Evolutionary conservation across 2,797 vertebrate genomes (phyloP).

Genomic region (Esox lucius): DNA sequence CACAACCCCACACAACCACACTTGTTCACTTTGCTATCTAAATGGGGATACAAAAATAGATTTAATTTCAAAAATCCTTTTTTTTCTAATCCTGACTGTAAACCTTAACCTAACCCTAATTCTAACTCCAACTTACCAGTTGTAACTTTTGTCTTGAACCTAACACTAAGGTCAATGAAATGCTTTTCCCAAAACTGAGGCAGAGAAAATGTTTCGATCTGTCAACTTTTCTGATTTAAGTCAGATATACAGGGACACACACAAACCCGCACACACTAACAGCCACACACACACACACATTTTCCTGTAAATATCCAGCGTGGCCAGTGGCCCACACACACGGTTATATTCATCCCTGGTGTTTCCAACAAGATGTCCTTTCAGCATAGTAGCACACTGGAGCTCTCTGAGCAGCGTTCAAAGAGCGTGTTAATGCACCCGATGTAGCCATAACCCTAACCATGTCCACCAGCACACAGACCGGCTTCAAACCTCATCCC

Average conservation of each 20-base stretch:
- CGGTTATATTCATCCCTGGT: slow-evolving; percentile 51
- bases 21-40: no score
- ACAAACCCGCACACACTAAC: slow-evolving; percentile 10
- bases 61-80: no score
- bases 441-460: slow-evolving; percentile 37
- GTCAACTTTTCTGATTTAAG: slow-evolving; percentile 27
- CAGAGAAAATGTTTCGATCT: slow-evolving; percentile 5
- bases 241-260: slow-evolving; percentile 21
- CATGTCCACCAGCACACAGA: slow-evolving; percentile 58
- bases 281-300: not conserved
- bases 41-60: no score
- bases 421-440: slow-evolving; percentile 57
- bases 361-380: slow-evolving; percentile 61
- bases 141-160: no score
- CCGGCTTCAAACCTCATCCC: slow-evolving; percentile 20
- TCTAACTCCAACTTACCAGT: not conserved
- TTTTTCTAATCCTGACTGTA: no score
- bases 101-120: slow-evolving; percentile 23
- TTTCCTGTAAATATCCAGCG: slow-evolving; percentile 1
- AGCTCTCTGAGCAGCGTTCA: slow-evolving; percentile 61
- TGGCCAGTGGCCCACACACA: slow-evolving; percentile 45
- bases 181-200: not conserved
- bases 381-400: slow-evolving; percentile 20
- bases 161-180: not conserved
- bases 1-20: no score